Conservation (phyloP, 30 jellyfish, hydroid and myxozoan genomes). For the Sanderia malayensis region DNA sequence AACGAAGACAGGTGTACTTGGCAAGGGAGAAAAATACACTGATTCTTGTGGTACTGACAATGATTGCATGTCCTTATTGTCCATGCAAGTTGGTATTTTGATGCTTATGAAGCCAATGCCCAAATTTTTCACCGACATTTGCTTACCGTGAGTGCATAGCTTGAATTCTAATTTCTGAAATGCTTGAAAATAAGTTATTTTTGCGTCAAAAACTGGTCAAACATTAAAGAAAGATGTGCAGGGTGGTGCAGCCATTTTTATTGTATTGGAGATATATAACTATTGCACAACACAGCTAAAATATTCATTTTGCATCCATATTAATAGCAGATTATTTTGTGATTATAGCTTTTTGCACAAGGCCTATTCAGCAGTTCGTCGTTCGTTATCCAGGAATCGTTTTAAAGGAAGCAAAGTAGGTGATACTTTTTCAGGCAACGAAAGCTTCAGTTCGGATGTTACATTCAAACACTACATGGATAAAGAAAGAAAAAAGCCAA, state of each 20-base stretch:
- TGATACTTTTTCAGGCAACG: no score
- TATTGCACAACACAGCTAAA: no score
- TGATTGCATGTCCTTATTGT: conserved; percentile 83
- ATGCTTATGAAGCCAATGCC: conserved; percentile 95
- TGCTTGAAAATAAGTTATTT: no score
- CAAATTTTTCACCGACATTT: conserved; percentile 58
- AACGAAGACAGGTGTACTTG: conserved; percentile 71
- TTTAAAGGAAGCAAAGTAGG: conserved; percentile 15
- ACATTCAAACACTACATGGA: conserved; percentile 56
- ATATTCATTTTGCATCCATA: no score
- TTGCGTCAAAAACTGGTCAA: no score
- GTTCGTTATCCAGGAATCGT: conserved; percentile 10
- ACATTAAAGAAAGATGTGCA: no score
- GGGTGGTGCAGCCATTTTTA: no score
- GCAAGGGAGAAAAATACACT: conserved; percentile 68
- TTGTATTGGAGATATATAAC: no score
- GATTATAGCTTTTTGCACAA: neutral
- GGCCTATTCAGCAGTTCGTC: conserved; percentile 15
- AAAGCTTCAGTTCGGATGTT: conserved; percentile 32
- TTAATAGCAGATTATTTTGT: no score
- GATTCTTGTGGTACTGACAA: conserved; percentile 81
- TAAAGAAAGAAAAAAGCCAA: conserved; percentile 61
- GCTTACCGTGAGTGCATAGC: conserved; percentile 73
- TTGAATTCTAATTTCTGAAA: no score
- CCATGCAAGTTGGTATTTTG: conserved; percentile 87